Percentiles rank a stretch among this genome's conserved stretches.
phyloP scores from a whole-genome alignment of 2,113 vertebrate genomes.

The Muntiacus reevesi region DNA sequence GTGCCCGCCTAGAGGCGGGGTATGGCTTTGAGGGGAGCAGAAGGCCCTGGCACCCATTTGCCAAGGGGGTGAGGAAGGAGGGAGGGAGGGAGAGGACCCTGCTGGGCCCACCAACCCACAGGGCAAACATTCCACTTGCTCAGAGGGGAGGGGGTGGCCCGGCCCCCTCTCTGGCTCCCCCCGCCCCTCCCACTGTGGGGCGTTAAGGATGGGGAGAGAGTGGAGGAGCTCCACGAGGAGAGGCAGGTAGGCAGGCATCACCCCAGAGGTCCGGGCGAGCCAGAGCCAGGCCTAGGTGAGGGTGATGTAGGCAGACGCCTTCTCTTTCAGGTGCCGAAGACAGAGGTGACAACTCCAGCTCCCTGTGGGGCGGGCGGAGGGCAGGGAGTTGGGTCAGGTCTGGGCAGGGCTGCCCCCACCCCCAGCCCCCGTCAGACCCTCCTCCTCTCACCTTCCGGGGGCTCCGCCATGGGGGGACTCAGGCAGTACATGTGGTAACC shows the following conservation, averaged over 20 bases:
- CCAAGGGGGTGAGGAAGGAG: slow-evolving; percentile 18
- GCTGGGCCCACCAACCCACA: background rate
- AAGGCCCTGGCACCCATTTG: slow-evolving; percentile 54
- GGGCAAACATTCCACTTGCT: slow-evolving; percentile 46
- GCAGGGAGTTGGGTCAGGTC: background rate
- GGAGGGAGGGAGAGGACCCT: background rate
- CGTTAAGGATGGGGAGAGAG: background rate
- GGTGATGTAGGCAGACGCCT: slow-evolving; percentile 96
- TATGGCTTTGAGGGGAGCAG: slow-evolving; percentile 77
- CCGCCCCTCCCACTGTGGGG: background rate
- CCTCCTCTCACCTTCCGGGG: slow-evolving; percentile 89
- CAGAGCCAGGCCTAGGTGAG: slow-evolving; percentile 85
- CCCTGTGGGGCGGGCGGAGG: slow-evolving; percentile 76
- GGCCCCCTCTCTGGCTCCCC: background rate
- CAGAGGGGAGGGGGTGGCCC: background rate
- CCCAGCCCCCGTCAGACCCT: background rate
- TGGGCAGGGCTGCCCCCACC: background rate
- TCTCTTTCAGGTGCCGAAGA: slow-evolving; percentile 95
- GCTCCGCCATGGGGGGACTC: slow-evolving; percentile 95
- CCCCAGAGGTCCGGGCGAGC: slow-evolving; percentile 46
- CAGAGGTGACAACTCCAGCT: slow-evolving; percentile 97
- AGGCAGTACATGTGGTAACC: slow-evolving; percentile 97
- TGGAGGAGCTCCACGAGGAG: background rate
- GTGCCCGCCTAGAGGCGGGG: slow-evolving; percentile 67
- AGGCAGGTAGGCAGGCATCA: slow-evolving; percentile 52